Conservation (phyloP, 2,113 vertebrate genomes). For the Turdus rufiventris region DNA sequence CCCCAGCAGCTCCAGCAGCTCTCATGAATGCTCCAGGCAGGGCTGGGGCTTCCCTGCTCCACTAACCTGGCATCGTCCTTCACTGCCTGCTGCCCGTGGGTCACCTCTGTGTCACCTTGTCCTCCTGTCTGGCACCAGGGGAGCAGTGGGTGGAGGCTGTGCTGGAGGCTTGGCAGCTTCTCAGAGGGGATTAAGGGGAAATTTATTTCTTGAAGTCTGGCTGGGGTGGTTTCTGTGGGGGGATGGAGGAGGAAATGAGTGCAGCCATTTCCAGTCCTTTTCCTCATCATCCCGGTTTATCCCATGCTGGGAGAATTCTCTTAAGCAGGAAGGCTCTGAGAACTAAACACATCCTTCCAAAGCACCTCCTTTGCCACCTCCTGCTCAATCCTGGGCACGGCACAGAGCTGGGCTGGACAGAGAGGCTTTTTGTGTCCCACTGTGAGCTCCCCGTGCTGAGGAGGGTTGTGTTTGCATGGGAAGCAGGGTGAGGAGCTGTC, state of each 20-base stretch:
- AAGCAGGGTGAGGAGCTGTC: background rate
- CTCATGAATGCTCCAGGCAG: background rate
- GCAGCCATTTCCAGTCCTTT: background rate
- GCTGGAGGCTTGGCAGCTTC: background rate
- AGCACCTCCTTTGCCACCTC: background rate
- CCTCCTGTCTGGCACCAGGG: background rate
- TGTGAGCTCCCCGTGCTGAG: rapidly evolving
- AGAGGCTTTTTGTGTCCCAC: background rate
- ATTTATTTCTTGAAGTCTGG: background rate
- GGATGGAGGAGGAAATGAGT: background rate
- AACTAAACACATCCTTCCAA: background rate
- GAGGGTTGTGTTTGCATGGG: background rate
- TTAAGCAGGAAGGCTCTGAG: background rate
- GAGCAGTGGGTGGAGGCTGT: background rate
- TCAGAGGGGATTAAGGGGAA: background rate
- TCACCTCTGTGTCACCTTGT: conserved; percentile 36
- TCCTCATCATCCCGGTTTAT: background rate
- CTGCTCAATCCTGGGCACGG: background rate
- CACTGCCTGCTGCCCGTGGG: background rate
- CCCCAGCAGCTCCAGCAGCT: conserved; percentile 4
- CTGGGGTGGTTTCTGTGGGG: background rate
- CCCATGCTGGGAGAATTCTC: background rate
- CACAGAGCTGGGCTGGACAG: background rate
- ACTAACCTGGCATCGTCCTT: background rate
- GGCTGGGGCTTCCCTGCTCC: background rate